phyloP scores from a whole-genome alignment of 2,113 vertebrate genomes.

The Corvus hawaiiensis region DNA sequence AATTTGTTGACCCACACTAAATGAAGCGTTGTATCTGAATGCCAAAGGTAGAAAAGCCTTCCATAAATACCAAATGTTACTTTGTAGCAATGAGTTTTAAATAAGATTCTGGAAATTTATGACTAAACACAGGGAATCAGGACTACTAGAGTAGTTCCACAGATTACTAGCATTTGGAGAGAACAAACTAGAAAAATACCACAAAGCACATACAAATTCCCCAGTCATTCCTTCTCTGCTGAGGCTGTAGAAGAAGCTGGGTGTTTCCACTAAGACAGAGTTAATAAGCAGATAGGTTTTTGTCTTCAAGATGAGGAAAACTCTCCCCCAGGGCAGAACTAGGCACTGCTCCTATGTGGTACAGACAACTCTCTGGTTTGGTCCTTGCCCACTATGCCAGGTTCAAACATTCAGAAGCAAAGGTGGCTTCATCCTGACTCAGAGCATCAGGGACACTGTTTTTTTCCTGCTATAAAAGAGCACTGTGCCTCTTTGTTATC shows the following conservation, averaged over 20 bases:
- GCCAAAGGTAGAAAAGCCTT: background rate
- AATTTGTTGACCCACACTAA: background rate
- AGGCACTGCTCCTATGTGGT: background rate
- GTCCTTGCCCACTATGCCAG: accelerated
- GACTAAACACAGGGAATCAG: background rate
- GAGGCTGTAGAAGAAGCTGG: background rate
- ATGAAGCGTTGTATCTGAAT: background rate
- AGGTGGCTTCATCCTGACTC: background rate
- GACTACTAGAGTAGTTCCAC: background rate
- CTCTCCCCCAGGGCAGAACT: background rate
- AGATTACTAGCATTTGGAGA: background rate
- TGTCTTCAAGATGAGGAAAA: background rate
- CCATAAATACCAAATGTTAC: background rate
- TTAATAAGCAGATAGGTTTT: background rate
- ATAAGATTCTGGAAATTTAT: background rate
- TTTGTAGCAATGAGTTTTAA: background rate
- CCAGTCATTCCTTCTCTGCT: background rate
- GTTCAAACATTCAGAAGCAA: background rate
- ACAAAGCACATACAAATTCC: background rate
- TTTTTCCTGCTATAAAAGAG: background rate
- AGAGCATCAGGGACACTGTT: background rate
- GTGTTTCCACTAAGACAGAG: background rate
- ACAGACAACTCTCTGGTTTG: background rate
- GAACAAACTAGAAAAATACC: background rate
- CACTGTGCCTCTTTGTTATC: background rate